A percentile compares a stretch with the other conserved stretches of the same genome.
phyloP scores from a whole-genome alignment of 2,797 vertebrate genomes.

The Remorina albescens region DNA sequence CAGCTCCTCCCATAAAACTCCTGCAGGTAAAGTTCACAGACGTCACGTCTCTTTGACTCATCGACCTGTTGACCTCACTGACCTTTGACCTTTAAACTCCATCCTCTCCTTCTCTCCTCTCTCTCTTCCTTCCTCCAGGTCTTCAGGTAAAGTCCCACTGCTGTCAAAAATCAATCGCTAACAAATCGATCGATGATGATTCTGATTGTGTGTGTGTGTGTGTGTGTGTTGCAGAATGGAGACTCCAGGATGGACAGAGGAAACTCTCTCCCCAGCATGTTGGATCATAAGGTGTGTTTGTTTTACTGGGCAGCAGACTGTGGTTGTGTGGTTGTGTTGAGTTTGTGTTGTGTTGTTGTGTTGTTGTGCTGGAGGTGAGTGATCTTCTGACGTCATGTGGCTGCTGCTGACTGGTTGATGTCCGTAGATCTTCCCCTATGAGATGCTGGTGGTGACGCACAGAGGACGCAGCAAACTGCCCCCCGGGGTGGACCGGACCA shows the following conservation, averaged over 20 bases:
- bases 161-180: no score
- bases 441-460: slow-evolving; percentile 90
- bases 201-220: slow-evolving; percentile 12
- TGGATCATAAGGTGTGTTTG: slow-evolving; percentile 87
- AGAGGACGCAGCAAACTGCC: slow-evolving; percentile 89
- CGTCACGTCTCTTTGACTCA: no score
- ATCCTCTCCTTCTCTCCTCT: accelerated
- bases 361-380: no score
- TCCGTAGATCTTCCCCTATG: slow-evolving; percentile 90
- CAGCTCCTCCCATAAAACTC: slow-evolving; percentile 81
- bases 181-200: no score
- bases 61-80: no score
- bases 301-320: no score
- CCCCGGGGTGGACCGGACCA: slow-evolving; percentile 90
- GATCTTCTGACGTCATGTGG: no score
- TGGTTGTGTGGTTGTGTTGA: background rate
- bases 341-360: background rate
- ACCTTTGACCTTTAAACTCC: no score
- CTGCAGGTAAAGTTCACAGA: slow-evolving; percentile 76
- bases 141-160: slow-evolving; percentile 49
- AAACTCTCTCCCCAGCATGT: slow-evolving; percentile 92
- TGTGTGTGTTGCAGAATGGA: slow-evolving; percentile 85
- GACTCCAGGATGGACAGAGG: slow-evolving; percentile 93
- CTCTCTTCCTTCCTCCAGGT: slow-evolving; percentile 40
- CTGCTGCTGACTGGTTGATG: background rate